Base-by-base conservation (phyloP, 2,888 invertebrate genomes). In the Eupithecia vulgata region DNA sequence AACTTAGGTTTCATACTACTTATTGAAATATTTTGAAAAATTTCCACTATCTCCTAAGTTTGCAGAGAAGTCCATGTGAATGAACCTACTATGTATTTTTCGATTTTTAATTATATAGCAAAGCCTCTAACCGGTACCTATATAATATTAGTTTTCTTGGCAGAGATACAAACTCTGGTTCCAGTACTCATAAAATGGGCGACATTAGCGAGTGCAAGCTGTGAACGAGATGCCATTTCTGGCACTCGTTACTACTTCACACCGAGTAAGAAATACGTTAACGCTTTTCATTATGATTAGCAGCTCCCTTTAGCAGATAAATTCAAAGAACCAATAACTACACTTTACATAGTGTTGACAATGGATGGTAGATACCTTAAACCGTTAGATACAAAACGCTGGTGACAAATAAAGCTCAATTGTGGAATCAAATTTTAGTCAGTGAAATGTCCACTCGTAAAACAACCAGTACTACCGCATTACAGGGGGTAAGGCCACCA, bases 221-320 rank as follows among this genome's bases (percentile, higher is more conserved):
- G 83, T 76, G 82, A 81, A 81, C 83, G 81, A 81, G 83, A 85
- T 83, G 78, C 89, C 89, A 87, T 90, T 87, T 88, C 84, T 79
- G 89, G 88, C 80, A 79, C 78, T 87, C 86, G 86, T 88, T 89
- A 88, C 87, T 83, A 83, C 86, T 85, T 87, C 84, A 85, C 84
- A 81, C 89, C 86, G 68, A 85, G 83, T 87, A 85, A 74, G 85
- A 86, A 80, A 70, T 81, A 81, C 81, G 80, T 81, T 78, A 82
- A 77, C 79, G 82, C 82, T 84, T 85, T 85, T 84, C 84, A 84
- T 85, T 83, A 84, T 85, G 84, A 87, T 84, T 88, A 86, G 87
- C 83, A 81, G 80, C 80, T 82, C 80, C 78, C 81, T 83, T 85
- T 85, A 83, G 82, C 79, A 80, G 83, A 84, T 81, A 73, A 77